These are phyloP conservation scores for Aviceda subcristata DNA, from an alignment of 2,113 vertebrate genomes.

Conservation along the genomic window DNA sequence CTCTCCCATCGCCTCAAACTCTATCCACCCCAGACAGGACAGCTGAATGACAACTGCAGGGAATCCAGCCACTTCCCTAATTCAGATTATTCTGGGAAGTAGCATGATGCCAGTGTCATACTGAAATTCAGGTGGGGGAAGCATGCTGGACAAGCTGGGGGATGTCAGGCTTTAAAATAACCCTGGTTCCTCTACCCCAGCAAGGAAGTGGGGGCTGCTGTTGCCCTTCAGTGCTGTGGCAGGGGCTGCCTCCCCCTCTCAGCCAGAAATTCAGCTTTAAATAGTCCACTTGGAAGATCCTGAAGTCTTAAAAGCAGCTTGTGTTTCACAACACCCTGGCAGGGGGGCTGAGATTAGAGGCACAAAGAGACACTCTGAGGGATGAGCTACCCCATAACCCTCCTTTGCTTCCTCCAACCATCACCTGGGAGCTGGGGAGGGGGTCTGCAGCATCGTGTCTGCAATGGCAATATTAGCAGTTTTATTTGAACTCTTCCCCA, in stretches of 20 bases:
- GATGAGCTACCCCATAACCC: not conserved
- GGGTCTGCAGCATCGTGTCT: fast-evolving
- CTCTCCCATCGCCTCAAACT: not conserved
- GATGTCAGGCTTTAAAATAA: not conserved
- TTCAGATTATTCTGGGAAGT: not conserved
- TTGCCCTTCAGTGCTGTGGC: too few relatives aligned
- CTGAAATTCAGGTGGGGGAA: not conserved
- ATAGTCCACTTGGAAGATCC: too few relatives aligned
- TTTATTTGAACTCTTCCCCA: too few relatives aligned
- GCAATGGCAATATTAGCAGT: fast-evolving
- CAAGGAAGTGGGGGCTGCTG: fast-evolving
- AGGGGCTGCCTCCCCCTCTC: too few relatives aligned
- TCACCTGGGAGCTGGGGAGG: fast-evolving
- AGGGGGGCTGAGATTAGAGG: not conserved
- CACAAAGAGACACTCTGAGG: not conserved
- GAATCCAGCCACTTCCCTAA: not conserved
- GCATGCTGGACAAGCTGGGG: fast-evolving
- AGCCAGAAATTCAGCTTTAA: too few relatives aligned
- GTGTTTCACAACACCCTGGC: too few relatives aligned
- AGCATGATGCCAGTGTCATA: not conserved
- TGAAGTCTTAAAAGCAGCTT: too few relatives aligned
- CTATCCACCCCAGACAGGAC: fast-evolving
- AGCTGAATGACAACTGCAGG: too few relatives aligned
- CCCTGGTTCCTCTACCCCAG: not conserved
- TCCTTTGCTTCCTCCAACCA: not conserved